Conservation (phyloP, 2,113 vertebrate genomes). For the Thunnus maccoyii region DNA sequence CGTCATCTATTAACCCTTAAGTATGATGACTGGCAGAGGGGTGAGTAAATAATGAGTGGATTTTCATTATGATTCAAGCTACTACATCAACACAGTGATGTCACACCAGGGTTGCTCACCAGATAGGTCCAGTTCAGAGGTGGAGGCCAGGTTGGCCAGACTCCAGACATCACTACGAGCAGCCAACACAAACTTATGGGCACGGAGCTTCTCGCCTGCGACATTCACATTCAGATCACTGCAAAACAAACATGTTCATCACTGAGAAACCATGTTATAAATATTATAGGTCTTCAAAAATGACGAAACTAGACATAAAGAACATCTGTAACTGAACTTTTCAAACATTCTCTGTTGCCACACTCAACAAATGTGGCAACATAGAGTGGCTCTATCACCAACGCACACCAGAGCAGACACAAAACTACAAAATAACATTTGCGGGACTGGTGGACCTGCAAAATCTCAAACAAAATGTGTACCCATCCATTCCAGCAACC, state of each 20-base stretch:
- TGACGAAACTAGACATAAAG: neutral
- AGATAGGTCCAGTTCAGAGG: slow-evolving; percentile 93
- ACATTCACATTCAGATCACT: slow-evolving; percentile 97
- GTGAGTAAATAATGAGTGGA: neutral
- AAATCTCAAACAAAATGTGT: neutral
- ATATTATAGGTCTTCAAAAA: neutral
- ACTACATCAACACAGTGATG: neutral
- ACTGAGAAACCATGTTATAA: slow-evolving; percentile 2
- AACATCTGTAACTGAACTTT: neutral
- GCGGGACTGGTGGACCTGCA: neutral
- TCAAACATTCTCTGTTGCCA: neutral
- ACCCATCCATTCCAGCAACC: neutral
- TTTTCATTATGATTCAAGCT: neutral
- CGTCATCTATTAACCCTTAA: slow-evolving; percentile 9
- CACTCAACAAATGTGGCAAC: neutral
- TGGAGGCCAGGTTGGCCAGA: slow-evolving; percentile 89
- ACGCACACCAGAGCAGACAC: neutral
- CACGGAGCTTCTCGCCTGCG: slow-evolving; percentile 84
- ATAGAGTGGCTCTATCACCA: neutral
- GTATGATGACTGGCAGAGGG: neutral
- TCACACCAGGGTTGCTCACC: slow-evolving; percentile 84
- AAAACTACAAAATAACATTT: neutral
- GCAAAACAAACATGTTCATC: slow-evolving; percentile 44
- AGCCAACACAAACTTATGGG: slow-evolving; percentile 98
- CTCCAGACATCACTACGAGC: slow-evolving; percentile 97